Evolutionary conservation across 1,140 invertebrate genomes (phyloP), one percentile per base, ranked within the genome.

Genomic region (Drosophila seguyi): DNA sequence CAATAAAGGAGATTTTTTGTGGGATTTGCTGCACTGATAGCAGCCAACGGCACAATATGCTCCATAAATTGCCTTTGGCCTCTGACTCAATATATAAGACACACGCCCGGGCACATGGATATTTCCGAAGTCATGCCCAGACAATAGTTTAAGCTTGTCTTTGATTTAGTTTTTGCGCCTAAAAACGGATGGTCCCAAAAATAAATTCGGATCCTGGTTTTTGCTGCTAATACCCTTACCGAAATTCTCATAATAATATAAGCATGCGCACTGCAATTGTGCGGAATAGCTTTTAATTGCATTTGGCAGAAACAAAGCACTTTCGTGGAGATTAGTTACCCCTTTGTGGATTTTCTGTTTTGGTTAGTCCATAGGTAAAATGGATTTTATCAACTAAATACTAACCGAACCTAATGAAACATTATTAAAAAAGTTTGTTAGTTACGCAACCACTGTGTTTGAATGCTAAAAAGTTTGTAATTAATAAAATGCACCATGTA

Each of bases 1-100:
- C 85, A 90, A 90, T 90, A 85, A 81, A 90, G 81, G 66, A 88
- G 85, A 79, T 88, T 85, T 88, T 84, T 88, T 85, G 78, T 71
- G 72, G 84, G 78, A 90, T 90, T 90, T 90, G 78, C 87, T 75
- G 85, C 77, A 57, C 73, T 73, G 83, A 87, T 75, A 72, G 68
- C 79, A 61, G 79, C 74, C 72, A 88, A 83, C 71, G 76, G 73
- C 84, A 88, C 83, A 87, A 87, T 87, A 87, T 87, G 83, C 83
- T 87, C 72, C 71, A 82, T 62, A 78, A 87, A 86, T 87, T 82
- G 81, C 59, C 67, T 77, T 63, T 67, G 67, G 79, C 74, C 73
- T 65, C 44, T 44, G 53, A 59, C 67, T 72, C 57, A 36, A 45
- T 38, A 53, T 16, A 58, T 47, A 39, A 22, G 42, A 10, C 18